These are phyloP conservation scores for Elegia similella DNA, from an alignment of 2,888 invertebrate genomes.

Conservation along the genomic window DNA sequence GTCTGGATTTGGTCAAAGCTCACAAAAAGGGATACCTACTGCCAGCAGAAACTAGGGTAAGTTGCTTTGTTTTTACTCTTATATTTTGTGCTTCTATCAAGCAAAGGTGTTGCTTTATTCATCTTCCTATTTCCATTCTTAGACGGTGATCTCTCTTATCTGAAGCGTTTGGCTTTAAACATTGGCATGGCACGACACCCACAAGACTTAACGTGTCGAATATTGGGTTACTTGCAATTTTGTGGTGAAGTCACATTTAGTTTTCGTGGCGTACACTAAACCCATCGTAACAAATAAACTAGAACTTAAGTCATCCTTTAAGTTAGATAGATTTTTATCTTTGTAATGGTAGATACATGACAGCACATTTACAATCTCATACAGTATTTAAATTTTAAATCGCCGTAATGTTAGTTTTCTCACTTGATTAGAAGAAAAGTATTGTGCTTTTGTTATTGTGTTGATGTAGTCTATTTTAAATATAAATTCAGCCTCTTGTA, in stretches of 20 bases:
- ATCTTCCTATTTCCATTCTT: constrained; percentile 69
- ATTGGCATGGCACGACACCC: constrained; percentile 78
- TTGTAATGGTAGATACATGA: constrained; percentile 27
- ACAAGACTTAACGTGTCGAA: constrained; percentile 59
- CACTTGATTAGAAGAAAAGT: constrained; percentile 33
- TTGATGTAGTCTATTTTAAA: constrained; percentile 14
- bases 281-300: constrained; percentile 37
- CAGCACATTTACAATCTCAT: constrained; percentile 43
- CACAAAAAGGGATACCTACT: constrained; percentile 92
- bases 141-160: constrained; percentile 64
- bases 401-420: constrained; percentile 39
- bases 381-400: constrained; percentile 39
- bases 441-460: constrained; percentile 24
- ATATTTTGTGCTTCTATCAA: constrained; percentile 66
- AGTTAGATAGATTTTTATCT: constrained; percentile 24
- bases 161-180: constrained; percentile 75
- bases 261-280: constrained; percentile 53
- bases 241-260: constrained; percentile 54
- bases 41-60: constrained; percentile 96
- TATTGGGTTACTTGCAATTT: constrained; percentile 48
- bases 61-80: constrained; percentile 63
- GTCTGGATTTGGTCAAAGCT: constrained; percentile 91
- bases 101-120: constrained; percentile 75
- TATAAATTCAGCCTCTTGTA: constrained; percentile 41
- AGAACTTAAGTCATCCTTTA: constrained; percentile 31